Evolutionary conservation across 2,888 invertebrate species (phyloP), one percentile per base, ranked within the genome.

Genomic region (Caenorhabditis drosophilae): DNA sequence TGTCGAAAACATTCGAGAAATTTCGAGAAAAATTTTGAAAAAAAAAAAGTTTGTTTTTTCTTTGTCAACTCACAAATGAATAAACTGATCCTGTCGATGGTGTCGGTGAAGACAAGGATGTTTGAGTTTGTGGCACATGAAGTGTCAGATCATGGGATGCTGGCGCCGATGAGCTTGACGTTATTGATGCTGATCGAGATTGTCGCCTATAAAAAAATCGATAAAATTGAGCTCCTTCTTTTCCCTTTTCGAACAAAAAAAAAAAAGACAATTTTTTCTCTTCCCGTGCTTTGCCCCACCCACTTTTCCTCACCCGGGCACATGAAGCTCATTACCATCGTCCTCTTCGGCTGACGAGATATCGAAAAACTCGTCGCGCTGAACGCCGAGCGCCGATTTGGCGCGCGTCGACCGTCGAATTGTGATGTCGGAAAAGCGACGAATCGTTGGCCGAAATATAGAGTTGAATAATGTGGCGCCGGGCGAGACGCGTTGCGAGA

Each of bases 251-350:
- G 31, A 9, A 6, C 31, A 31, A 31, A 31, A 31, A 31, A 31
- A 31, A n/a, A n/a, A n/a, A n/a, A n/a, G n/a, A n/a, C n/a, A n/a
- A n/a, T n/a, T n/a, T 31, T 31, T 31, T 31, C 7, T 31, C 12
- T 31, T 31, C 31, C 31, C 6, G 12, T 31, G n/a, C n/a, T n/a
- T n/a, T n/a, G n/a, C n/a, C n/a, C n/a, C n/a, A n/a, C n/a, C n/a
- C n/a, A n/a, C n/a, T n/a, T n/a, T n/a, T n/a, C n/a, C 56, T 42
- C n/a, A 56, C 56, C 64, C 66, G 3, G 66, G 66, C n/a, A 66
- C 59, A 15, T 56, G 66, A 25, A 66, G 56, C 44, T 66, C 66
- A 36, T 66, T 59, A 31, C 27, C 31, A 46, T 58, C 58, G n/a
- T 64, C 64, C 20, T 49, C 52, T 16, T 31, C 34, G 4, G 35